These are phyloP conservation scores for Pseudomugil gertrudae DNA, from an alignment of 2,797 vertebrate species.

Conservation along the genomic window DNA sequence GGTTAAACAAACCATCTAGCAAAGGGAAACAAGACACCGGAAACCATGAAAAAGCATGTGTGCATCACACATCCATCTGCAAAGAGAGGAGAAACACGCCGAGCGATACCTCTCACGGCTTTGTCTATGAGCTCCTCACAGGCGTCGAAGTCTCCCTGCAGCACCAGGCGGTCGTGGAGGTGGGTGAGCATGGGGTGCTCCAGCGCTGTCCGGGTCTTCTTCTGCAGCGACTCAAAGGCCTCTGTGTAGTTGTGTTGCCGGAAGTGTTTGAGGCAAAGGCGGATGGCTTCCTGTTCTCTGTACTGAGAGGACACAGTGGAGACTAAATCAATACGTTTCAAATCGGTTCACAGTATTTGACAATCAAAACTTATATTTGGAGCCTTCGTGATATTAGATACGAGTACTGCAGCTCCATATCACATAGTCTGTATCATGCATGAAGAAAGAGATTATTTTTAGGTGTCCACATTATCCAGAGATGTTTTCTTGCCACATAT, in stretches of 20 bases:
- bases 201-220: conserved; percentile 96
- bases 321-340: not conserved
- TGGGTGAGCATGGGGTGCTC: conserved; percentile 99
- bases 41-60: not conserved
- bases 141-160: conserved; percentile 96
- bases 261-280: conserved; percentile 98
- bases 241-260: conserved; percentile 99
- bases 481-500: no score
- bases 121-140: conserved; percentile 99
- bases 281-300: conserved; percentile 99
- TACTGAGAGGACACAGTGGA: conserved; percentile 84
- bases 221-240: conserved; percentile 98
- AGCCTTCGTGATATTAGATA: not conserved
- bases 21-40: conserved; percentile 15
- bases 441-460: no score
- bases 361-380: not conserved
- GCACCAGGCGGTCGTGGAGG: conserved; percentile 93
- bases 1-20: conserved; percentile 97
- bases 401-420: no score
- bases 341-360: not conserved
- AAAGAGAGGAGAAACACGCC: not conserved
- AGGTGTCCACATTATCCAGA: no score
- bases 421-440: no score
- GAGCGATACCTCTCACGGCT: conserved; percentile 90
- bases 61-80: not conserved